A percentile compares a stretch with the other conserved stretches of the same genome.
phyloP scores from a whole-genome alignment of 2,888 invertebrate species.

The Balanococcus diminutus region DNA sequence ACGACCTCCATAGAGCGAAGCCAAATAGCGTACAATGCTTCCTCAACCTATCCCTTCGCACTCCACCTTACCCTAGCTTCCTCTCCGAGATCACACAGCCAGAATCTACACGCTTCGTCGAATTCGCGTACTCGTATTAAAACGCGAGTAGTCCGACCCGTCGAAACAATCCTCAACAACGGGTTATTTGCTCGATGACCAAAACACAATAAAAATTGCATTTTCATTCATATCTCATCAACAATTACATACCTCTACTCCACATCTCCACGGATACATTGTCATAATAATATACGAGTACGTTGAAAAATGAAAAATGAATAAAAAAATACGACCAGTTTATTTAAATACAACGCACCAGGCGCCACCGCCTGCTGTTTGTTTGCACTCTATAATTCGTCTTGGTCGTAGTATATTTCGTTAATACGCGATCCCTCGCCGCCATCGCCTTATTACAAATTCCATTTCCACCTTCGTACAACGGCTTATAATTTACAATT shows the following conservation, averaged over 20 bases:
- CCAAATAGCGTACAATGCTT: neutral
- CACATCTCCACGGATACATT: conserved; percentile 5
- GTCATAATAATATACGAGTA: neutral
- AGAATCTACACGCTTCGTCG: neutral
- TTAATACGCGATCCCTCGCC: neutral
- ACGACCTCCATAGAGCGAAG: neutral
- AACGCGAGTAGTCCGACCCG: neutral
- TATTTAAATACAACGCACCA: conserved; percentile 29
- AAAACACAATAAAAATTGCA: conserved; percentile 30
- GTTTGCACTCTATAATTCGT: conserved; percentile 42
- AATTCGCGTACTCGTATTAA: neutral
- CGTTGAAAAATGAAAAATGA: neutral
- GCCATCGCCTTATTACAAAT: neutral
- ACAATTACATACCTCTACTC: conserved; percentile 19
- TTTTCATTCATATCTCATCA: conserved; percentile 40
- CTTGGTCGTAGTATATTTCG: conserved; percentile 18
- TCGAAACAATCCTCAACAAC: conserved; percentile 3
- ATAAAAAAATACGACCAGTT: neutral
- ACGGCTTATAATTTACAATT: neutral
- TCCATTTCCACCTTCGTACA: neutral
- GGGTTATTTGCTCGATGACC: conserved; percentile 9
- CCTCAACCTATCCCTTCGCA: neutral
- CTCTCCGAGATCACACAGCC: neutral
- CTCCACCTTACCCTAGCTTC: neutral
- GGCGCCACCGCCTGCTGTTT: conserved; percentile 42